Percentiles rank a stretch among this genome's conserved stretches.
phyloP scores from a whole-genome alignment of 2,888 invertebrate species.

The Fissipunctia ypsillon region DNA sequence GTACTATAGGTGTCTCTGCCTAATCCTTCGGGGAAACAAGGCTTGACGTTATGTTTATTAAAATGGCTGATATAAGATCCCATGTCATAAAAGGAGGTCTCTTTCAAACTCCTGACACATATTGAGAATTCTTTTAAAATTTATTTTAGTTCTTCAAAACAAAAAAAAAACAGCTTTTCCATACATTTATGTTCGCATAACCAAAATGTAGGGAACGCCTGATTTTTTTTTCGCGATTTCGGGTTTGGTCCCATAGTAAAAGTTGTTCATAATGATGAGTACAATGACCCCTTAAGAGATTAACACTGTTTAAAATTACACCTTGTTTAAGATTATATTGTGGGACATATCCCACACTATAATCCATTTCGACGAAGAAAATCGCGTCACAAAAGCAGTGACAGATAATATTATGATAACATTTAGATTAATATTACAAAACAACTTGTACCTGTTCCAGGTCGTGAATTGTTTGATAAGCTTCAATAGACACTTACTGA shows the following conservation, averaged over 20 bases:
- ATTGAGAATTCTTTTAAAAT: not conserved
- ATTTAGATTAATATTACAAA: conserved; percentile 27
- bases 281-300: too few relatives aligned
- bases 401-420: conserved; percentile 2
- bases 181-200: too few relatives aligned
- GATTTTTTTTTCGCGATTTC: too few relatives aligned
- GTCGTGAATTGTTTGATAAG: conserved; percentile 29
- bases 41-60: not conserved
- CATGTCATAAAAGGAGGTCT: not conserved
- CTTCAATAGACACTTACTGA: conserved; percentile 34
- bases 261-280: too few relatives aligned
- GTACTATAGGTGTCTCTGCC: not conserved
- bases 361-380: not conserved
- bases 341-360: not conserved
- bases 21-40: not conserved
- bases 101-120: not conserved
- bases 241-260: too few relatives aligned
- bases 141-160: not conserved
- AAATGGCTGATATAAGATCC: not conserved
- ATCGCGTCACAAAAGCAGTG: not conserved
- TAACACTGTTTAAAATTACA: too few relatives aligned
- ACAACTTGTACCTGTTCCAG: conserved; percentile 15
- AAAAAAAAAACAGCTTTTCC: too few relatives aligned
- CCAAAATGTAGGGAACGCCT: too few relatives aligned
- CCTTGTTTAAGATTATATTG: too few relatives aligned